Conservation (phyloP, 1,140 invertebrate species). For the Drosophila azteca region DNA sequence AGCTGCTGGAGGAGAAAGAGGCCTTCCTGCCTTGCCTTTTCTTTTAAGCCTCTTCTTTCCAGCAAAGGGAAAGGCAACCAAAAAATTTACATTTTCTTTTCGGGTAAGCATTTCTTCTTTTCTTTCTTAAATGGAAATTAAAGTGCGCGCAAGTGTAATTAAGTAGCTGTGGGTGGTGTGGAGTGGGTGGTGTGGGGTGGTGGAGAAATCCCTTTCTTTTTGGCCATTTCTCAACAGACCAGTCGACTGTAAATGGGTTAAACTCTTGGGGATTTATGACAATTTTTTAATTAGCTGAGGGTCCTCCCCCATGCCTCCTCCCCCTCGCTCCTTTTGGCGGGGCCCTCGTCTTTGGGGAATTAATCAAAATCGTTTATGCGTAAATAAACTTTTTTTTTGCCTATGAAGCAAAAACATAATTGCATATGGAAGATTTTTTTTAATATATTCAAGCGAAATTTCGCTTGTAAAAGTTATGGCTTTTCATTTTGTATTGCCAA, state of each 20-base stretch:
- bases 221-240: conserved; percentile 62
- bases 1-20: conserved; percentile 32
- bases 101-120: conserved; percentile 30
- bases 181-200: conserved; percentile 12
- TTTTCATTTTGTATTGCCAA: conserved; percentile 24
- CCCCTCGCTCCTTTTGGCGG: not conserved
- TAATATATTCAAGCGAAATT: not conserved
- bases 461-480: conserved; percentile 20
- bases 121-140: conserved; percentile 65
- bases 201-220: conserved; percentile 39
- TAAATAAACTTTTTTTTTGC: conserved; percentile 41
- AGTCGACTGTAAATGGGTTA: conserved; percentile 72
- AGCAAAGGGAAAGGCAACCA: not conserved
- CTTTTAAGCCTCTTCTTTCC: conserved; percentile 59
- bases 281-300: conserved; percentile 74
- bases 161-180: conserved; percentile 72
- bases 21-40: conserved; percentile 14
- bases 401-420: conserved; percentile 3
- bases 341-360: conserved; percentile 5
- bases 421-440: conserved; percentile 2
- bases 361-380: conserved; percentile 50
- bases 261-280: conserved; percentile 72
- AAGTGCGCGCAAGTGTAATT: conserved; percentile 81
- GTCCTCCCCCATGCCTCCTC: conserved; percentile 1
- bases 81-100: conserved; percentile 71